Evolutionary conservation across 2,888 invertebrate species (phyloP), one percentile per base, ranked within the genome.

Genomic region (Tinea trinotella): DNA sequence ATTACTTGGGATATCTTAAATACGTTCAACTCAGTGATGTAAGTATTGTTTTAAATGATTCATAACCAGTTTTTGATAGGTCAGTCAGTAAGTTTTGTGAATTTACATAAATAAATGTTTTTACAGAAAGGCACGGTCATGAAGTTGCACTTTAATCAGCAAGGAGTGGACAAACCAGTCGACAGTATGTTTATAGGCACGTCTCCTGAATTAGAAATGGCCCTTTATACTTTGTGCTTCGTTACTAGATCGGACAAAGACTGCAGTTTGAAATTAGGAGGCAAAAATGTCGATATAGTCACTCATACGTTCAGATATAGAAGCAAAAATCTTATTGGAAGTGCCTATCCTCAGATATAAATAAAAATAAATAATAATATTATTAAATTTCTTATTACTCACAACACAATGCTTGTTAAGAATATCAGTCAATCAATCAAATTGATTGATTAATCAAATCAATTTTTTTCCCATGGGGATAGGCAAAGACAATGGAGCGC

Each of bases 201-300:
- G 1, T 95, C 95, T 54, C 97, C 97, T 0, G 97, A 97, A 76
- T 83, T 97, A 59, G 97, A 98, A 75, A 88, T 98, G 79, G 94
- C 97, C 0, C 74, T 97, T 1, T 97, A 96, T 71, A 94, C 96
- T 0, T 88, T 96, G 3, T 98, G 97, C 68, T 96, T 93, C 71
- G 82, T 94, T 44, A 82, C 93, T 10, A 89, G 95, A 54, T 90
- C 92, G 0, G 92, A 93, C 63, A 84, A 88, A 56, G 87, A 90
- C 3, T 96, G 96, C 63, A 92, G 91, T 0, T 85, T 96, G 9
- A 90, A 90, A 54, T 76, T 95, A 56, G 90, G 88, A 57, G 92
- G 91, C 30, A 90, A 90, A 57, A 89, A 89, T 59, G 90, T 96
- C 58, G 88, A 89, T 57, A 91, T 96, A 58, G 78, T 91, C 58